Conservation (phyloP, 2,797 vertebrate genomes). For the Clarias platycephalus region DNA sequence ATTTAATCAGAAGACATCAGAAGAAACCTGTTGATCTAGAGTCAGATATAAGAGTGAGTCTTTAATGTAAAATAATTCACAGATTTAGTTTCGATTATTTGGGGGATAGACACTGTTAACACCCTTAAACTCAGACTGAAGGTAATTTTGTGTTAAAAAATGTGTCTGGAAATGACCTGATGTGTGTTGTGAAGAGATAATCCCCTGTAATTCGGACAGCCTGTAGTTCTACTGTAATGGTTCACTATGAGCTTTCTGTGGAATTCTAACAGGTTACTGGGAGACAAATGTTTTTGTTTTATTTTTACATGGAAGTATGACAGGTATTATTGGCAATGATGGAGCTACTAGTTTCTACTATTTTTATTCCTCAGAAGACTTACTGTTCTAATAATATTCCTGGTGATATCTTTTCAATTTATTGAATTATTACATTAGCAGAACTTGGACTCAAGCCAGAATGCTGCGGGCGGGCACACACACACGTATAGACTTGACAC, state of each 20-base stretch:
- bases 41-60: neutral
- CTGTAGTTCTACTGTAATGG: neutral
- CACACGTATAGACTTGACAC: too few species aligned
- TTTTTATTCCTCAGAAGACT: neutral
- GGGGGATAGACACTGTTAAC: neutral
- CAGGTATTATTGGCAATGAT: neutral
- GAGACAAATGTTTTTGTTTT: neutral
- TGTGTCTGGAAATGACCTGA: conserved; percentile 24
- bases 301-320: neutral
- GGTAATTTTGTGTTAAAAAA: neutral
- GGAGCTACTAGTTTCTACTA: neutral
- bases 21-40: neutral
- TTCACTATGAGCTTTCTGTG: conserved; percentile 21
- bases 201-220: conserved; percentile 20
- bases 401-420: neutral
- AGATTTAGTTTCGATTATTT: too few species aligned
- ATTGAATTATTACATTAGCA: neutral
- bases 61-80: neutral
- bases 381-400: neutral
- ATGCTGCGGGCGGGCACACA: neutral
- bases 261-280: conserved; percentile 13
- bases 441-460: neutral
- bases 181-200: neutral
- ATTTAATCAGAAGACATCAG: neutral
- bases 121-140: neutral